A percentile compares a stretch with the other conserved stretches of the same genome.
Evolutionary conservation across 2,888 invertebrate species (phyloP).

Genomic region (Apoda limacodes): DNA sequence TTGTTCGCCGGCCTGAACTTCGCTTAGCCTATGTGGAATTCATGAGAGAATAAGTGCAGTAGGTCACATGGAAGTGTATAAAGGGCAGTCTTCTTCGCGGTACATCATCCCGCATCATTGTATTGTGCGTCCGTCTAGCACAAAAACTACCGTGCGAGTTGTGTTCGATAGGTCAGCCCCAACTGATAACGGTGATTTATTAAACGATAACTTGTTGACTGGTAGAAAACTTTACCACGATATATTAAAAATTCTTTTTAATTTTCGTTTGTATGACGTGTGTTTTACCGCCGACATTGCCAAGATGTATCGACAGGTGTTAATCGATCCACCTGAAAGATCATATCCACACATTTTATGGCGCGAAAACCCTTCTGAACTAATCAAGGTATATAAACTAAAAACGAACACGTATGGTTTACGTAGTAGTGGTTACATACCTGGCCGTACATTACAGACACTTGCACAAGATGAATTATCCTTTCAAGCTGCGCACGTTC

Average conservation of each 20-base stretch:
- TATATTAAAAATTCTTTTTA: slow-evolving; percentile 5
- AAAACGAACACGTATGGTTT: slow-evolving; percentile 14
- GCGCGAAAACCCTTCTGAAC: slow-evolving; percentile 3
- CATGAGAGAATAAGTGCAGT: slow-evolving; percentile 11
- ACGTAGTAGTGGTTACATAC: slow-evolving; percentile 5
- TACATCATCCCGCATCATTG: slow-evolving; percentile 12
- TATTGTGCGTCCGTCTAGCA: slow-evolving; percentile 8
- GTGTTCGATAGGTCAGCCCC: slow-evolving; percentile 8
- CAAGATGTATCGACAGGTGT: slow-evolving; percentile 9
- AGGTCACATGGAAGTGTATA: slow-evolving; percentile 8
- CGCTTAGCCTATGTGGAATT: slow-evolving; percentile 3
- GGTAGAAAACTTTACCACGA: slow-evolving; percentile 8
- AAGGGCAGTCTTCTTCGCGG: background rate
- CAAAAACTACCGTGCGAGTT: slow-evolving; percentile 6
- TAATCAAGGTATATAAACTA: slow-evolving; percentile 5
- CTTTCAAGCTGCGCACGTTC: slow-evolving; percentile 4
- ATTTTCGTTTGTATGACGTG: too few species aligned
- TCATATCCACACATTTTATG: slow-evolving; percentile 8
- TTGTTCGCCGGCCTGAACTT: slow-evolving; percentile 1
- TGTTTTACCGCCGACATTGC: slow-evolving; percentile 6
- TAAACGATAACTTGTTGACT: slow-evolving; percentile 9
- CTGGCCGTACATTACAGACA: slow-evolving; percentile 7
- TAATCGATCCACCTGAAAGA: slow-evolving; percentile 3
- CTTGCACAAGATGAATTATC: slow-evolving; percentile 5
- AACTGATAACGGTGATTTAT: slow-evolving; percentile 5